Evolutionary conservation across 2,888 invertebrate genomes (phyloP).

Genomic region (Brenthis hecate): DNA sequence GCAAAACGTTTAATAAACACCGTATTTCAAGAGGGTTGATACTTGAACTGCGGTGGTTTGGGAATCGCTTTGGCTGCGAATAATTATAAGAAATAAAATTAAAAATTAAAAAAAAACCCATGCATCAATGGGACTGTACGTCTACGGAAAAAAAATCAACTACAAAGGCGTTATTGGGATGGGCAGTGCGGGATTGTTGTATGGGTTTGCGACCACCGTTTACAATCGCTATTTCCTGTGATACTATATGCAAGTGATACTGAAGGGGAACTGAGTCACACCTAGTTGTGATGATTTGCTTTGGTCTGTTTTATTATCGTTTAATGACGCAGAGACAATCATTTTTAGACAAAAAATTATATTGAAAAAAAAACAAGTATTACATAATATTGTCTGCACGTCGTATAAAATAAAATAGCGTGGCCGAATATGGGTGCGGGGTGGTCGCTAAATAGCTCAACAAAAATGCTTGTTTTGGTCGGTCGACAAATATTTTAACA

Average conservation of each 20-base stretch:
- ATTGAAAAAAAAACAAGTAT: not conserved
- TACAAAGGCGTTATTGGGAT: constrained; percentile 46
- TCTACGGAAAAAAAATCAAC: constrained; percentile 45
- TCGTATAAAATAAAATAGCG: constrained; percentile 45
- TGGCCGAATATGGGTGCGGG: constrained; percentile 70
- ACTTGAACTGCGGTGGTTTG: constrained; percentile 56
- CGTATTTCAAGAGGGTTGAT: constrained; percentile 83
- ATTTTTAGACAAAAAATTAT: constrained; percentile 10
- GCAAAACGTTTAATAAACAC: constrained; percentile 64
- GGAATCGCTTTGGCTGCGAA: constrained; percentile 47
- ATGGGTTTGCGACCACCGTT: constrained; percentile 70
- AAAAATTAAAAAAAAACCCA: constrained; percentile 62
- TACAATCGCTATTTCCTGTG: constrained; percentile 28
- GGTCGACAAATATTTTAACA: constrained; percentile 19
- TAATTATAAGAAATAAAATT: constrained; percentile 38
- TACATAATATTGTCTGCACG: constrained; percentile 56
- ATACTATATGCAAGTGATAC: constrained; percentile 43
- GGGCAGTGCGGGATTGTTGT: constrained; percentile 44
- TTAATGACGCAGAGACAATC: constrained; percentile 64
- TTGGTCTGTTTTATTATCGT: constrained; percentile 52
- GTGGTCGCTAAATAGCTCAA: constrained; percentile 67
- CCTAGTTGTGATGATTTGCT: constrained; percentile 78
- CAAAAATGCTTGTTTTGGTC: constrained; percentile 37
- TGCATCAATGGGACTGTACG: constrained; percentile 66
- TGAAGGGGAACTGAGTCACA: constrained; percentile 69